Conservation (phyloP, 2,888 invertebrate genomes). For the Lycia hirtaria region DNA sequence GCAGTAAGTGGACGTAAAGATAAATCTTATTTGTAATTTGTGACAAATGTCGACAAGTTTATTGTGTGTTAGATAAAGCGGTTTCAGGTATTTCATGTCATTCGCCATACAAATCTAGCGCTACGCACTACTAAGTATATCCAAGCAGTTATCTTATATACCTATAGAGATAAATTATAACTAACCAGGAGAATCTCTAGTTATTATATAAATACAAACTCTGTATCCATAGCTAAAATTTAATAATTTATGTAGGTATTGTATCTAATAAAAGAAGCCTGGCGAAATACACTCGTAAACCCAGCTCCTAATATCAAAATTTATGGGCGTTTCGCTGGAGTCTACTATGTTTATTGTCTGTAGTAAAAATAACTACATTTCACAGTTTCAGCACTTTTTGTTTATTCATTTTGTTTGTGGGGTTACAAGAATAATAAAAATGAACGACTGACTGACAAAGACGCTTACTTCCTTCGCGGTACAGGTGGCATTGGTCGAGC, state of each 20-base stretch:
- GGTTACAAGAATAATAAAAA: no score
- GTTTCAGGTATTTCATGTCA: no score
- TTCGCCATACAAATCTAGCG: no score
- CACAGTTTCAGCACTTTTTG: constrained; percentile 40
- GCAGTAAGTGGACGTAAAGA: no score
- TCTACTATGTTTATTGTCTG: constrained; percentile 35
- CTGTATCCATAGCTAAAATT: constrained; percentile 16
- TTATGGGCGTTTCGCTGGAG: constrained; percentile 36
- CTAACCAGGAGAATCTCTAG: not conserved
- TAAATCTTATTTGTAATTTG: no score
- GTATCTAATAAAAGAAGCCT: constrained; percentile 32
- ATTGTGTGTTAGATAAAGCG: no score
- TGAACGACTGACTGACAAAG: constrained; percentile 1
- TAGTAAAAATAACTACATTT: constrained; percentile 44
- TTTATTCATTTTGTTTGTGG: constrained; percentile 30
- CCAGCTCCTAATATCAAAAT: constrained; percentile 45
- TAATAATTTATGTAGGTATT: constrained; percentile 31
- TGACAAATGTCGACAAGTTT: no score
- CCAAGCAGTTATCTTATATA: no score
- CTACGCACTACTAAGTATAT: no score
- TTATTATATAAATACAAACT: constrained; percentile 1
- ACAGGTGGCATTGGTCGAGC: no score
- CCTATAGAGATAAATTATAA: not conserved
- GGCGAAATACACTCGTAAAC: constrained; percentile 46
- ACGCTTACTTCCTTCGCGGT: no score